Percentiles rank a stretch among this genome's conserved stretches.
These are phyloP conservation scores for Felis chaus DNA, from an alignment of 2,113 vertebrate genomes.

Conservation along the genomic window DNA sequence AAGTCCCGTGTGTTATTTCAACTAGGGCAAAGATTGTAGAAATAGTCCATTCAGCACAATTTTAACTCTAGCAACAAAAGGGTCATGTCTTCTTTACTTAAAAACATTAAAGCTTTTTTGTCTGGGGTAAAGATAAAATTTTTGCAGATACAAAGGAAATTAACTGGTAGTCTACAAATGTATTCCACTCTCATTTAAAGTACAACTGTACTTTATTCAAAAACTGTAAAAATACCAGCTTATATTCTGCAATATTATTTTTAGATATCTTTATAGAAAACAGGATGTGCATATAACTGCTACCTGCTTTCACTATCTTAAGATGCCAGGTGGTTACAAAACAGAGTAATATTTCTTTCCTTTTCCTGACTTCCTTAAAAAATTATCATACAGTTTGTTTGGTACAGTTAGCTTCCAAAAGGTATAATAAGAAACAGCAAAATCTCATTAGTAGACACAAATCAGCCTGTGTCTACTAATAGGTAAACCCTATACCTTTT, in stretches of 20 bases:
- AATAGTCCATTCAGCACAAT: constrained; percentile 26
- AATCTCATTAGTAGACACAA: neutral
- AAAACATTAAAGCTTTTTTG: constrained; percentile 44
- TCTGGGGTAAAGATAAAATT: neutral
- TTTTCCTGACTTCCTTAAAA: neutral
- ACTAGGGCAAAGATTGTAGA: neutral
- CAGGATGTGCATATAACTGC: neutral
- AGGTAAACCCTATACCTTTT: neutral
- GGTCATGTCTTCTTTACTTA: neutral
- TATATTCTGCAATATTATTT: constrained; percentile 8
- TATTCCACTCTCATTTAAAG: neutral
- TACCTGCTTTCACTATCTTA: constrained; percentile 30
- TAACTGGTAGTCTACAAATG: neutral
- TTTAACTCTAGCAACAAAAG: constrained; percentile 3
- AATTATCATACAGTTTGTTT: neutral
- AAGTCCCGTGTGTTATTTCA: neutral
- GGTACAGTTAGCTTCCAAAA: constrained; percentile 1
- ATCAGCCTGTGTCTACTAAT: neutral
- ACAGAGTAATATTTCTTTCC: neutral
- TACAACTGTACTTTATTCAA: neutral
- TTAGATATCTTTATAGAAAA: constrained; percentile 8
- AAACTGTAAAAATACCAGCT: neutral
- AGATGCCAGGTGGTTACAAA: neutral
- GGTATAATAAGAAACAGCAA: neutral
- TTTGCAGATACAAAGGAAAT: constrained; percentile 16